Evolutionary conservation across 1,140 invertebrate species (phyloP), one percentile per base, ranked within the genome.

Genomic region (Stenopsyche tienmushanensis): DNA sequence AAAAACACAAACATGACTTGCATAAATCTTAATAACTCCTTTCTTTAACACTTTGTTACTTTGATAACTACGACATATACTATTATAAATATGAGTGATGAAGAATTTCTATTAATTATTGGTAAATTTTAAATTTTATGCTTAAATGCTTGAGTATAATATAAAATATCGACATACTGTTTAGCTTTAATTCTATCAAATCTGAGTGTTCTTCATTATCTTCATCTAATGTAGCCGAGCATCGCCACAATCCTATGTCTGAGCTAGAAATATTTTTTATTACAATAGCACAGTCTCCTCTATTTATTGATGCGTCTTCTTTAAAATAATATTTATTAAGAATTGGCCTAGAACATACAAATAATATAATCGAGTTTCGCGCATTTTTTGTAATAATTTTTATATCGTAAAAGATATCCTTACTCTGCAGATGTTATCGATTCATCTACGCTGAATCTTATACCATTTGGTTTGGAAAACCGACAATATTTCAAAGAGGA

Each of bases 401-500:
- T 26, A 54, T 25, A 25, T 39, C 25, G n/a, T n/a, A 24, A 15
- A 45, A 42, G 7, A 62, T 26, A 52, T 57, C 26, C 59, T 62
- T 58, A 70, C 69, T 63, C 65, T 10, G 55, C 39, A 47, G 25
- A 64, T 3, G 44, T 65, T 17, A 63, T 65, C 10, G 15, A 41
- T 49, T 67, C 62, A 54, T 67, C 62, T 13, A 70, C 67, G 23
- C 53, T 63, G 34, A 71, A 65, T 10, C 63, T 54, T n/a, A 34
- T 54, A 9, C 54, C 66, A 15, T 54, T 23, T 7, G 69, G 69
- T 13, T 47, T 13, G 8, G 44, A 41, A 53, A 68, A 81, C 47
- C 78, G 67, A 44, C 79, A 81, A 52, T 81, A 79, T 18, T 77
- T 71, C 24, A 81, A 68, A 1, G 76, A 72, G 29, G 72, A 64